These are phyloP conservation scores for Trachelus stipa DNA, from an alignment of 2,888 invertebrate species.

Conservation along the genomic window DNA sequence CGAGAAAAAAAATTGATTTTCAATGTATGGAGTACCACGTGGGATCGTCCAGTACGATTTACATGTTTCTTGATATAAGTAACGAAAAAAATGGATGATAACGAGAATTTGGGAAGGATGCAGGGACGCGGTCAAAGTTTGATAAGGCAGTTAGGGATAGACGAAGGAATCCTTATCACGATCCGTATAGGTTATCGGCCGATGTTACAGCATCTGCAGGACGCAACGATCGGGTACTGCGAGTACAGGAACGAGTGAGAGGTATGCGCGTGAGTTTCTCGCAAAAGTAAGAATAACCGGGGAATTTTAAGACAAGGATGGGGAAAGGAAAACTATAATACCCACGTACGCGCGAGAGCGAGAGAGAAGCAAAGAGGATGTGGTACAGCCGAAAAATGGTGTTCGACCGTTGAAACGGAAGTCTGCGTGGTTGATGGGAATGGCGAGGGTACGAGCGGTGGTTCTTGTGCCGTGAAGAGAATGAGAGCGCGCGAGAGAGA, in stretches of 20 bases:
- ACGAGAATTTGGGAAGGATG: background rate
- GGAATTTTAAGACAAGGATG: background rate
- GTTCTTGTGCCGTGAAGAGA: constrained; percentile 17
- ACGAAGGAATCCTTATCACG: background rate
- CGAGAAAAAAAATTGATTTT: too few relatives aligned
- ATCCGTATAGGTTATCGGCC: background rate
- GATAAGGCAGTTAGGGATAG: background rate
- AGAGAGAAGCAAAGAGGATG: constrained; percentile 34
- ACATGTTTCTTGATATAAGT: too few relatives aligned
- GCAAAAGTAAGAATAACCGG: background rate
- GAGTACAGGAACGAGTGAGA: background rate
- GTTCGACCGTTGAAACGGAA: background rate
- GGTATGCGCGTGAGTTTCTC: background rate
- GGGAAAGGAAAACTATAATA: background rate
- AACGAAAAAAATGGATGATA: background rate
- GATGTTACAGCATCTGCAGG: background rate
- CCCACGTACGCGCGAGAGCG: background rate
- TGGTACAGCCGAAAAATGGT: background rate
- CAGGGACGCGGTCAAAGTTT: background rate
- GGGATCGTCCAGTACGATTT: too few relatives aligned
- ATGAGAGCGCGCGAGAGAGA: constrained; percentile 10
- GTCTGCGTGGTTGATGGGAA: background rate
- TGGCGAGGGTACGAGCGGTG: background rate
- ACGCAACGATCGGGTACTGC: background rate
- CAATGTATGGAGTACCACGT: too few relatives aligned